Conservation (phyloP, 2,888 invertebrate genomes). For the Lepidochitona cinerea region DNA sequence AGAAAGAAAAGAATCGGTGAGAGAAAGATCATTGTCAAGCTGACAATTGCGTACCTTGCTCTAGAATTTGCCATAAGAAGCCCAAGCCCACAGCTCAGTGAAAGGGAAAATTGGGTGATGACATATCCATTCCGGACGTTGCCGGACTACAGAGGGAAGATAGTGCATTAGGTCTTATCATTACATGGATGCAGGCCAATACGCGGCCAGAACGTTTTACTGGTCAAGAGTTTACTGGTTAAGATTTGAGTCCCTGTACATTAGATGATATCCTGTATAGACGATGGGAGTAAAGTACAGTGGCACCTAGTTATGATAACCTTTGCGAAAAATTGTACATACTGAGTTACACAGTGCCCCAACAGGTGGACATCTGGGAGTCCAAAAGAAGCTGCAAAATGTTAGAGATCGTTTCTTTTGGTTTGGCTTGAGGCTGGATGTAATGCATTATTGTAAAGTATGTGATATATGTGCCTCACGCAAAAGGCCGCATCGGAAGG, state of each 20-base stretch:
- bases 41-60: not conserved
- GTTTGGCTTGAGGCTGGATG: slow-evolving; percentile 15
- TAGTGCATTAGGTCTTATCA: not conserved
- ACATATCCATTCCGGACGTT: not conserved
- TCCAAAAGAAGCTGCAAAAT: not conserved
- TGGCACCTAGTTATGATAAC: no score
- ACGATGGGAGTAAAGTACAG: no score
- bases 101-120: not conserved
- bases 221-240: not conserved
- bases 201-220: not conserved
- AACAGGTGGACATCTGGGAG: slow-evolving; percentile 21
- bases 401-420: slow-evolving; percentile 7
- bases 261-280: not conserved
- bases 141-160: not conserved
- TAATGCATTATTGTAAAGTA: slow-evolving; percentile 15
- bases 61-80: not conserved
- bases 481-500: slow-evolving; percentile 8
- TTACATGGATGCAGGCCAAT: not conserved
- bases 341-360: slow-evolving; percentile 5
- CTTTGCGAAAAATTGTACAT: not conserved
- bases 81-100: not conserved
- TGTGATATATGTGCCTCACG: slow-evolving; percentile 25
- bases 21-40: not conserved
- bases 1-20: not conserved
- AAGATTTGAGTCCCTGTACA: not conserved